A percentile compares a stretch with the other conserved stretches of the same genome.
These are phyloP conservation scores for Sus scrofa DNA, from an alignment of 2,113 vertebrate species.

Conservation along the genomic window T2T-Sscrofa CM000827.6:50220001-50220500, in stretches of 20 bases:
- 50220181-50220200: not conserved
- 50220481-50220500: not conserved
- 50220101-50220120: not conserved
- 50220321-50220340: not conserved
- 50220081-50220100: not conserved
- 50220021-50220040: not conserved
- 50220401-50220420: not conserved
- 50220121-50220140: not conserved
- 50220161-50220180: not conserved
- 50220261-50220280: not conserved
- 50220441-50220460: not conserved
- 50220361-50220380: not conserved
- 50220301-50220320: not conserved
- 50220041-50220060: not conserved
- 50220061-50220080: not conserved
- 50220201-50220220: not conserved
- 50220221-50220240: not conserved
- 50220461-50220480: not conserved
- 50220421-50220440: not conserved
- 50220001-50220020: too few relatives aligned
- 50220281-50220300: not conserved
- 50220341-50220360: not conserved
- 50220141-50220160: not conserved
- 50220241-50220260: not conserved
- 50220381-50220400: not conserved